Percentiles rank a stretch among this genome's conserved stretches.
Conservation (phyloP, 1,140 invertebrate genomes). For the Mercenaria mercenaria region DNA sequence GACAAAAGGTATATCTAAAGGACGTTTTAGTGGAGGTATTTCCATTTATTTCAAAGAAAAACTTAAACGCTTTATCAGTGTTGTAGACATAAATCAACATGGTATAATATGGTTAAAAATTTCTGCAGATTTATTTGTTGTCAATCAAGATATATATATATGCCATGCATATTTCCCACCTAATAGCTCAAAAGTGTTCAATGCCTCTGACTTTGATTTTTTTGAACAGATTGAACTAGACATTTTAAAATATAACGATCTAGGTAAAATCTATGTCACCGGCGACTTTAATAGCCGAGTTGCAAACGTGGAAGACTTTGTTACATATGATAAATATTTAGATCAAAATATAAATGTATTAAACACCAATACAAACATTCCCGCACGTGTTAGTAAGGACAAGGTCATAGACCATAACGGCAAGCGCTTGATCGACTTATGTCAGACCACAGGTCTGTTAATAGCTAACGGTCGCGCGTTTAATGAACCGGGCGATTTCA, state of each 20-base stretch:
- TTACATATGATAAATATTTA: no score
- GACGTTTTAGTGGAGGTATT: not conserved
- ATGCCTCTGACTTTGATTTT: not conserved
- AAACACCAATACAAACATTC: no score
- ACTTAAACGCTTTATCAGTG: not conserved
- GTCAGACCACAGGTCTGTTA: no score
- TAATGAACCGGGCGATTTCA: no score
- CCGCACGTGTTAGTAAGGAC: no score
- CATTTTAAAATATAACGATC: not conserved
- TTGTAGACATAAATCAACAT: conserved; percentile 5
- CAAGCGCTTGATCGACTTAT: no score
- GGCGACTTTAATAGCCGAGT: no score
- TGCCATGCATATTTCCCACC: no score
- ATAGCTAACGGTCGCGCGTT: no score
- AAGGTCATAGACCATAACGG: no score
- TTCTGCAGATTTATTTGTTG: not conserved
- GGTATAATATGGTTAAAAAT: conserved; percentile 32
- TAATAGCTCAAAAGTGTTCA: not conserved
- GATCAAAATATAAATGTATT: no score
- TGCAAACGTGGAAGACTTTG: no score
- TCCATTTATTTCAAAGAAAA: conserved; percentile 3
- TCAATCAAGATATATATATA: not conserved
- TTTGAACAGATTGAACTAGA: not conserved
- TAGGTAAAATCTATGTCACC: not conserved
- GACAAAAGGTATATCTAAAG: not conserved